Evolutionary conservation across 2,888 invertebrate genomes (phyloP), one percentile per base, ranked within the genome.

Genomic region (Xestoiulus laeticollis): DNA sequence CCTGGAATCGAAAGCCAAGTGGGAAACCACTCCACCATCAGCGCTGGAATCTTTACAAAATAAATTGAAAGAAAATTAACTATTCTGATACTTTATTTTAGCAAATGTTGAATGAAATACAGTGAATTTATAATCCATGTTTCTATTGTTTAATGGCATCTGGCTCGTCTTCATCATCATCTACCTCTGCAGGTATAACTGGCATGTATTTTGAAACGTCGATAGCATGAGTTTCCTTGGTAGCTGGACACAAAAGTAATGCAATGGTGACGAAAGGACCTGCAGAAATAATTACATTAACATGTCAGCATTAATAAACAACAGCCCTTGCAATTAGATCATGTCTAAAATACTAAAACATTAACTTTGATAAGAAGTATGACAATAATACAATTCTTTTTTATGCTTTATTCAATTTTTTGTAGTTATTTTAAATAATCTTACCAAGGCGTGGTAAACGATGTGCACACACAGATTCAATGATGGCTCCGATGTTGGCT

Each of bases 261-360:
- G 93, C 95, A 94, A 94, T 94, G 26, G 94, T 94, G 88, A 97
- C 95, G 90, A 96, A 96, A 22, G 93, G 92, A 0, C 95, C 86
- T 84, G 84, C 2, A 84, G 43, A 32, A 84, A 38, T 6, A 30
- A 83, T 2, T 16, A 19, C 19, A n/a, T 12, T 16, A n/a, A 59
- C n/a, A n/a, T n/a, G n/a, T n/a, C n/a, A n/a, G n/a, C n/a, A n/a
- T n/a, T n/a, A n/a, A n/a, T n/a, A n/a, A n/a, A n/a, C n/a, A n/a
- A n/a, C n/a, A n/a, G n/a, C n/a, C n/a, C n/a, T n/a, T n/a, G n/a
- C n/a, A n/a, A n/a, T n/a, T n/a, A n/a, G n/a, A 38, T 38, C 38
- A 38, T 38, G 38, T 38, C 8, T 38, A 38, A 38, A 38, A 38
- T 38, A 38, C 8, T 38, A 38, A 38, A 38, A 38, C 0, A 38